Conservation (phyloP, 2,797 vertebrate species). For the Artibeus lituratus region DNA sequence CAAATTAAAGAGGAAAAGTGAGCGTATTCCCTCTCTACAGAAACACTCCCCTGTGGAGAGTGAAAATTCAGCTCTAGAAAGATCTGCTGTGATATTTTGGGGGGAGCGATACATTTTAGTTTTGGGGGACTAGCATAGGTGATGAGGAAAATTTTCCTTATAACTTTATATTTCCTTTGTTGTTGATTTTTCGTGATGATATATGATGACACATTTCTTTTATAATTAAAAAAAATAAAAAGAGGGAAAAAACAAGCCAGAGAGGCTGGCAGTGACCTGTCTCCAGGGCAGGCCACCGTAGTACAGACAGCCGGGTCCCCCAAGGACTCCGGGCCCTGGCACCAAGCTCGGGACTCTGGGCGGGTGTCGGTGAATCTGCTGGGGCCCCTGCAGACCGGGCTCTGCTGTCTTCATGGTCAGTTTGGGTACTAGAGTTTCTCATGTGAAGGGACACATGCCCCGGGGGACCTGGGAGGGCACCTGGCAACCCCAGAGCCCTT, state of each 20-base stretch:
- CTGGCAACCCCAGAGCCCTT: background rate
- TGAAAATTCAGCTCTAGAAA: background rate
- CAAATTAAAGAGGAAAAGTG: background rate
- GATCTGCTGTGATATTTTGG: background rate
- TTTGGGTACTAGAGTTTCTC: background rate
- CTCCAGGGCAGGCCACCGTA: rapidly evolving
- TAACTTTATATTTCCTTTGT: background rate
- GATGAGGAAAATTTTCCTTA: background rate
- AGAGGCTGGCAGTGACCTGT: rapidly evolving
- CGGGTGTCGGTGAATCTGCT: rapidly evolving
- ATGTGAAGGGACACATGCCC: background rate
- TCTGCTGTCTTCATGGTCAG: rapidly evolving
- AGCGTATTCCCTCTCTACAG: background rate
- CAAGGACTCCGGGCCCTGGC: rapidly evolving
- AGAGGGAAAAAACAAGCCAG: background rate
- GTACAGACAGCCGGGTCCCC: rapidly evolving
- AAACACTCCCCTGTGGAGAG: background rate
- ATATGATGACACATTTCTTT: background rate
- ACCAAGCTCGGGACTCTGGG: rapidly evolving
- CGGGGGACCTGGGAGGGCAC: rapidly evolving
- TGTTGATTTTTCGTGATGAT: background rate
- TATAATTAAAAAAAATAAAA: background rate
- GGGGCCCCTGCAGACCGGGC: background rate
- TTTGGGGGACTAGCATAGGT: rapidly evolving
- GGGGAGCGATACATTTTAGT: too few relatives aligned